Conservation (phyloP, 2,113 vertebrate species). For the Nipponia nippon region DNA sequence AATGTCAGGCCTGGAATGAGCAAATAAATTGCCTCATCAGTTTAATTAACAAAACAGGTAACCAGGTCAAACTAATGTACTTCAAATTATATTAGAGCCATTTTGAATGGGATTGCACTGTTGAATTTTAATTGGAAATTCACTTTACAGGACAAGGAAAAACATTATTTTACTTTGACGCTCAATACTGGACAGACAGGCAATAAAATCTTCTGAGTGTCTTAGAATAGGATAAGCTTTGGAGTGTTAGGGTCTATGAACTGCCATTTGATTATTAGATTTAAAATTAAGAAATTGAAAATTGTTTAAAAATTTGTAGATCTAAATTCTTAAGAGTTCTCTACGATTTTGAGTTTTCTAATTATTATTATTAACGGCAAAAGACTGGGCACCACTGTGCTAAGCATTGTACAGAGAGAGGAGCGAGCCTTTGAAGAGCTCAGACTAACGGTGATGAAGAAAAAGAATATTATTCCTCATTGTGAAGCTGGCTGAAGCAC, state of each 20-base stretch:
- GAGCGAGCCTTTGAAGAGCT: background rate
- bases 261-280: background rate
- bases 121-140: conserved; percentile 44
- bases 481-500: background rate
- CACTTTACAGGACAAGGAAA: background rate
- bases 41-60: conserved; percentile 67
- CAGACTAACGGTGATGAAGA: background rate
- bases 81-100: conserved; percentile 44
- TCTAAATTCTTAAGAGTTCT: background rate
- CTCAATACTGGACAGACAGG: background rate
- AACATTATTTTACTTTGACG: background rate
- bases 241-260: background rate
- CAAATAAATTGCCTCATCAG: conserved; percentile 66
- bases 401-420: background rate
- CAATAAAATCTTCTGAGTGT: background rate
- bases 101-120: conserved; percentile 30
- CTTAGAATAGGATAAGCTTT: background rate
- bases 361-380: background rate
- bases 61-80: conserved; percentile 58
- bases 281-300: background rate
- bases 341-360: background rate
- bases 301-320: background rate
- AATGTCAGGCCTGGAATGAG: conserved; percentile 60
- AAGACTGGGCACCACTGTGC: background rate
- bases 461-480: background rate